A percentile compares a stretch with the other conserved stretches of the same genome.
Evolutionary conservation across 2,888 invertebrate species (phyloP).

Genomic region (Ochropacha duplaris): DNA sequence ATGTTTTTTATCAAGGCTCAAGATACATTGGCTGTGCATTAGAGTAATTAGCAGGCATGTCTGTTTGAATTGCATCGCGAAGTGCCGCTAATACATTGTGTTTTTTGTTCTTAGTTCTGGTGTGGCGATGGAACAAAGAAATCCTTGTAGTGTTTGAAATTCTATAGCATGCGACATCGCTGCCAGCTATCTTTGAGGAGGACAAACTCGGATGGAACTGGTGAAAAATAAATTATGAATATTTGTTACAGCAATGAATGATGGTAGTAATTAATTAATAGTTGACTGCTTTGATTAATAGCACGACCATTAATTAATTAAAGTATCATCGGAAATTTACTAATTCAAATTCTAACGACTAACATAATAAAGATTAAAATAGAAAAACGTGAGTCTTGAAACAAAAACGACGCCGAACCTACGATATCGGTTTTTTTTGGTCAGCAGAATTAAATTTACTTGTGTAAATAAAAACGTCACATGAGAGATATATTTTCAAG

Average conservation of each 20-base stretch:
- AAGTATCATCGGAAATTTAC: too few relatives aligned
- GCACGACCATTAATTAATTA: too few relatives aligned
- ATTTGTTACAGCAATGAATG: background rate
- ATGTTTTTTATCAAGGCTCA: slow-evolving; percentile 20
- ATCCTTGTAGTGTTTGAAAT: slow-evolving; percentile 64
- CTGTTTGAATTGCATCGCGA: slow-evolving; percentile 67
- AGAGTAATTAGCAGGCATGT: slow-evolving; percentile 65
- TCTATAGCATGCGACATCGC: slow-evolving; percentile 76
- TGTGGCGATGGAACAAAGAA: slow-evolving; percentile 51
- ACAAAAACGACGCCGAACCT: too few relatives aligned
- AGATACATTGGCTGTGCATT: slow-evolving; percentile 21
- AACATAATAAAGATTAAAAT: too few relatives aligned
- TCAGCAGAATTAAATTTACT: too few relatives aligned
- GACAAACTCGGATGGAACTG: slow-evolving; percentile 20
- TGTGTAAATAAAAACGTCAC: too few relatives aligned
- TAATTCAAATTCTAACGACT: too few relatives aligned
- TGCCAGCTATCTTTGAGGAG: slow-evolving; percentile 45
- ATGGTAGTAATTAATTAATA: background rate
- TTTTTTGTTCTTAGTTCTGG: slow-evolving; percentile 60
- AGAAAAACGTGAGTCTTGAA: too few relatives aligned
- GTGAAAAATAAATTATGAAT: background rate
- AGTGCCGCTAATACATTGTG: slow-evolving; percentile 72
- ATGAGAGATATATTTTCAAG: background rate
- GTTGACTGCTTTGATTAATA: too few relatives aligned
- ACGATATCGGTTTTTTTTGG: too few relatives aligned